Base-by-base conservation (phyloP, 2,797 vertebrate species). In the Apogon hyalosoma region DNA sequence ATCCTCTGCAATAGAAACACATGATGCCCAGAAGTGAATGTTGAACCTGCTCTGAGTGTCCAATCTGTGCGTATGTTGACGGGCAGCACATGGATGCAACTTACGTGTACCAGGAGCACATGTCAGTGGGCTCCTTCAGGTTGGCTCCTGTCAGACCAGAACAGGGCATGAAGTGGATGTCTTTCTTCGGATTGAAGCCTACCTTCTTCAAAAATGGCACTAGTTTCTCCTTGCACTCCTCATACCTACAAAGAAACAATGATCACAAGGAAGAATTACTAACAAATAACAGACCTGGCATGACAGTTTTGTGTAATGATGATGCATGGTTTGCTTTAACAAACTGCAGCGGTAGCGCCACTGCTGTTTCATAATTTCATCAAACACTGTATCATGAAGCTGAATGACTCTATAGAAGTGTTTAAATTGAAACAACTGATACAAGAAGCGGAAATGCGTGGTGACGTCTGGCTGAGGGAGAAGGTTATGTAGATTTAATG, bases 131-230 rank as follows among this genome's bases (percentile, higher is more conserved):
- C 71, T 99, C 97, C 87, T 98, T 98, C 77, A 99, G 94, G 90
- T 99, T 99, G 83, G 97, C 95, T 69, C 97, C 98, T 1, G 96
- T 99, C 78, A 99, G 92, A 77, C 97, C 97, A 1, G 97, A 99
- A 87, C 98, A 99, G 52, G 98, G 97, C 98, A 99, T 99, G 91
- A 99, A 99, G 83, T 99, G 95, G 87, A 99, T 95, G 87, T 99
- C 97, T 90, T 99, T 99, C 90, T 98, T 98, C 48, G 98, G 98
- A 85, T 99, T 98, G 85, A 99, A 98, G 72, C 98, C 98, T 74
- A 99, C 97, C 92, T 99, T 99, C 93, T 98, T 99, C 93, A 98
- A 91, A 94, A 99, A 99, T 83, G 98, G 97, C 92, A 99, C 95
- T 80, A 99, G 92, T 88, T 99, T 99, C 87, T 99, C 98, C 94